Base-by-base conservation (phyloP, 2,888 invertebrate species). In the Synergus umbraculus region DNA sequence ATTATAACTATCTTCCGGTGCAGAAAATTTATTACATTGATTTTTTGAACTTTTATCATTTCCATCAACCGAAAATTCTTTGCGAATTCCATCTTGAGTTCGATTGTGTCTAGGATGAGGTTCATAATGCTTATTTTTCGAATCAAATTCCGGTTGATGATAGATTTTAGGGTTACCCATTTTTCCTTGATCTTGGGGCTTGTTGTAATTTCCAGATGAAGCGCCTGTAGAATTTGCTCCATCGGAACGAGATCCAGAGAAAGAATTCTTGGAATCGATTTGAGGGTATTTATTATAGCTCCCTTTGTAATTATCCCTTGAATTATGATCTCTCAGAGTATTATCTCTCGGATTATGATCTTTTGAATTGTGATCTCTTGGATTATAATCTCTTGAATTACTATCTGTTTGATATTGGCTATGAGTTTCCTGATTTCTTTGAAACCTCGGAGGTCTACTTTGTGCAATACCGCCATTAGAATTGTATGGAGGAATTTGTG, bases 361-460 rank as follows among this genome's bases (percentile, higher is more conserved):
- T 82, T n/a, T 49, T 15, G 49, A 80, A 80, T 67, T 86, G 87
- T 13, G 85, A 85, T 77, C 85, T 82, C 86, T 88, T 44, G 65
- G 84, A n/a, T 81, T 80, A 76, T 84, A 84, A 49, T 80, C 77
- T 77, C 86, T 88, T 46, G 69, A 83, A n/a, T 80, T 81, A 78
- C 78, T 85, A 58, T 91, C 88, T 64, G 86, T 86, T 60, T 88
- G 88, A 79, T 87, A 79, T 60, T 86, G 85, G 79, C 80, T 87
- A 8, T 88, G 85, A 43, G 78, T 78, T 43, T 92, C 91, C 64
- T 89, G 89, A 82, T 94, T 94, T 84, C 93, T 93, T 87, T 95
- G 95, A 88, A 95, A 95, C 80, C 95, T 91, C 5, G 95, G 95
- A 37, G 95, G 94, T 86, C 94, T 95, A 7, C 84, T 86, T 80